Conservation (phyloP, 2,888 invertebrate genomes). For the Adelognathus sp. region DNA sequence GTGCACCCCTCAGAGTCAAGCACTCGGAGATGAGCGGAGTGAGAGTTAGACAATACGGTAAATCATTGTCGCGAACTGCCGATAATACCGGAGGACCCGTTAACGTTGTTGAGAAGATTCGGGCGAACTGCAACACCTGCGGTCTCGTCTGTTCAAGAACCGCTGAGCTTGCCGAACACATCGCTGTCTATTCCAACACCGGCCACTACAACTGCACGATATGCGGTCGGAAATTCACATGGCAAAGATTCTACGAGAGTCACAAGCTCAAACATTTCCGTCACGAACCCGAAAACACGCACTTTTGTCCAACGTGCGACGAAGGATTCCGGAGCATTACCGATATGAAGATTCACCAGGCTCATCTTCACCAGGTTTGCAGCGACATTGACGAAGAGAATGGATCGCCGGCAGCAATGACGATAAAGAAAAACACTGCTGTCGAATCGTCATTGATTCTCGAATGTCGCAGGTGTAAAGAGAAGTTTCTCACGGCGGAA, state of each 20-base stretch:
- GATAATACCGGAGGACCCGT: too few species aligned
- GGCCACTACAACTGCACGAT: conserved; percentile 55
- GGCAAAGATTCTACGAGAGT: conserved; percentile 4
- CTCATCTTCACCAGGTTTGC: conserved; percentile 53
- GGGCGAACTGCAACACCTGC: conserved; percentile 40
- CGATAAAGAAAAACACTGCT: background rate
- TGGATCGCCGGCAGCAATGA: background rate
- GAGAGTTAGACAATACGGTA: background rate
- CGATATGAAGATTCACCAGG: conserved; percentile 52
- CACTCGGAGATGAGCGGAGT: background rate
- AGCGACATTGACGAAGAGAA: background rate
- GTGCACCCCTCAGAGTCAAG: background rate
- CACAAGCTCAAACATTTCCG: conserved; percentile 57
- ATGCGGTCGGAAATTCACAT: conserved; percentile 57
- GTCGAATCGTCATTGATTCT: background rate
- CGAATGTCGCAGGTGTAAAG: background rate
- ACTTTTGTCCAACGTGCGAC: conserved; percentile 52
- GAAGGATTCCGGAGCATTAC: conserved; percentile 44
- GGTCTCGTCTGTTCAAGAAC: conserved; percentile 17
- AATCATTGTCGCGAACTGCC: background rate
- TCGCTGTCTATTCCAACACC: conserved; percentile 37
- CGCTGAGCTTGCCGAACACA: conserved; percentile 47
- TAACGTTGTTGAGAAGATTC: background rate
- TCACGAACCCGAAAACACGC: conserved; percentile 14
- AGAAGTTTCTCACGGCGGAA: background rate